A percentile compares a stretch with the other conserved stretches of the same genome.
Evolutionary conservation across 2,797 vertebrate species (phyloP).

Genomic region (Spinus olivaceus): DNA sequence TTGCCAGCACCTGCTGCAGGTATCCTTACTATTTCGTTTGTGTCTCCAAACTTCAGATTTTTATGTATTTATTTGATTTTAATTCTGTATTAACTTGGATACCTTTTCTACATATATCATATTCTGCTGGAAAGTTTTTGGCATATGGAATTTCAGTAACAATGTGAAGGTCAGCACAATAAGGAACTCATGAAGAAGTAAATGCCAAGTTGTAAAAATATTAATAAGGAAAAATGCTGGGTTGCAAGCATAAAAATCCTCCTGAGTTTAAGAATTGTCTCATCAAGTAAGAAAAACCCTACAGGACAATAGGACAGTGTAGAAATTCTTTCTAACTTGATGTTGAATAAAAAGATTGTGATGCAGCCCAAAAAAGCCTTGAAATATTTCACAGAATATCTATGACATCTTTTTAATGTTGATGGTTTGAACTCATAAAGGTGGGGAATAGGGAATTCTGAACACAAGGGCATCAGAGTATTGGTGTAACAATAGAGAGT

Average conservation of each 20-base stretch:
- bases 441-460: neutral
- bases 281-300: neutral
- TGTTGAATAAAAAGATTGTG: neutral
- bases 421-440: neutral
- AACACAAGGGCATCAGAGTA: neutral
- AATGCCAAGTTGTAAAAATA: conserved; percentile 2
- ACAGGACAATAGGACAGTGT: neutral
- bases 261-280: neutral
- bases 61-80: neutral
- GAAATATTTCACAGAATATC: neutral
- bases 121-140: neutral
- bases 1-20: neutral
- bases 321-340: neutral
- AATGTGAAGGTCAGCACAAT: neutral
- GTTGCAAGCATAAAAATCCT: neutral
- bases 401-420: neutral
- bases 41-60: neutral
- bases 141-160: neutral
- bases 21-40: neutral
- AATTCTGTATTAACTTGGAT: neutral
- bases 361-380: neutral
- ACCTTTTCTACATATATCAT: neutral
- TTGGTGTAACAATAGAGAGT: neutral
- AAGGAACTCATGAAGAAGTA: neutral
- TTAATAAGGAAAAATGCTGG: neutral